Conservation (phyloP, 2,888 invertebrate genomes). For the Dioctria linearis region DNA sequence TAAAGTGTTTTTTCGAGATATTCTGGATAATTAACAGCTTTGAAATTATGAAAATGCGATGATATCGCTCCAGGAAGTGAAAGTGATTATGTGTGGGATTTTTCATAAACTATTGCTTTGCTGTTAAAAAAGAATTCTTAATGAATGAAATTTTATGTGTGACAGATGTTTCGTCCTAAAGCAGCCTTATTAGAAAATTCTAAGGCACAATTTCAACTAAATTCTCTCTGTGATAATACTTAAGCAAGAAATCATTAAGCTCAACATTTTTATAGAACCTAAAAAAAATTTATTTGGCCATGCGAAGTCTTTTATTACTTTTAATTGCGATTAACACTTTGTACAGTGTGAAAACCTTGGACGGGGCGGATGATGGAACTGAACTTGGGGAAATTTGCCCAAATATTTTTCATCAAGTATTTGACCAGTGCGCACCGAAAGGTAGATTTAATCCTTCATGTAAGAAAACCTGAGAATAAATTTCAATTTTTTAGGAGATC, state of each 20-base stretch:
- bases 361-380: slow-evolving; percentile 15
- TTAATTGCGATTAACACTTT: slow-evolving; percentile 6
- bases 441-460: slow-evolving; percentile 58
- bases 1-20: no score
- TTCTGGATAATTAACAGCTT: background rate
- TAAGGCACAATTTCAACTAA: background rate
- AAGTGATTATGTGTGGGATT: background rate
- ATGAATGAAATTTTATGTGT: slow-evolving; percentile 34
- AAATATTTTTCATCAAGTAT: slow-evolving; percentile 68
- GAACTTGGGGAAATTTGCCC: slow-evolving; percentile 63
- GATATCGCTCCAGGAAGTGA: slow-evolving; percentile 8
- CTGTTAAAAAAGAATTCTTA: background rate
- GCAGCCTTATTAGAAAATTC: slow-evolving; percentile 24
- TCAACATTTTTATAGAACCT: no score
- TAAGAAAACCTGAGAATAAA: background rate
- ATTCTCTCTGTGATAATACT: slow-evolving; percentile 26
- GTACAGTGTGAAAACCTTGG: background rate
- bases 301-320: slow-evolving; percentile 3
- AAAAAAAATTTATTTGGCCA: no score
- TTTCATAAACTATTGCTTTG: background rate
- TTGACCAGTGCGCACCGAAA: slow-evolving; percentile 69
- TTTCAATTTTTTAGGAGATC: slow-evolving; percentile 69
- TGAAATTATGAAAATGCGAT: slow-evolving; percentile 10
- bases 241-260: background rate
- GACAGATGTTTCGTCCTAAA: slow-evolving; percentile 42